A percentile compares a stretch with the other conserved stretches of the same genome.
phyloP scores from a whole-genome alignment of 1,140 invertebrate genomes.

The Limonius californicus region DNA sequence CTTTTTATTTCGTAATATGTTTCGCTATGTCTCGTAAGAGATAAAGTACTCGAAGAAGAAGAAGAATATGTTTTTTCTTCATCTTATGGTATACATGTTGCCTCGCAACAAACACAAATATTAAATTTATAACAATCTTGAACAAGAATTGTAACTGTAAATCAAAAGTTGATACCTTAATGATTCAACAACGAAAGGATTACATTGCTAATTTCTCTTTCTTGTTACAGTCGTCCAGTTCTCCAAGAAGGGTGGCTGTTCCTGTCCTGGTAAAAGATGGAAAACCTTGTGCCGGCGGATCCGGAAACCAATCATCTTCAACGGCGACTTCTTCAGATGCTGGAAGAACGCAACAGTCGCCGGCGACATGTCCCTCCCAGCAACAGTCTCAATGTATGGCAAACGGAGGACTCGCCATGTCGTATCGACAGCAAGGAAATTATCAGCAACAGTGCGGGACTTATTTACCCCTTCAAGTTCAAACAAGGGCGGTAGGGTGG shows the following conservation, averaged over 20 bases:
- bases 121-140: too few species aligned
- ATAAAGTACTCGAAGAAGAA: too few species aligned
- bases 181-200: too few species aligned
- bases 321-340: constrained; percentile 53
- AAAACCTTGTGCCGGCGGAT: constrained; percentile 77
- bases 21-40: too few species aligned
- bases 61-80: too few species aligned
- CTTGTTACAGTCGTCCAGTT: constrained; percentile 78
- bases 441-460: constrained; percentile 76
- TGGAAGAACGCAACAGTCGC: constrained; percentile 45
- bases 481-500: constrained; percentile 83
- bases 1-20: too few species aligned
- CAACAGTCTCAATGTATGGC: constrained; percentile 58
- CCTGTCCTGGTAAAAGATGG: constrained; percentile 95
- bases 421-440: constrained; percentile 59
- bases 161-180: too few species aligned
- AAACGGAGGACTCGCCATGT: constrained; percentile 60
- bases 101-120: too few species aligned
- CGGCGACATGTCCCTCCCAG: constrained; percentile 44
- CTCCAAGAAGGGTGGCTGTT: constrained; percentile 87
- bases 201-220: too few species aligned
- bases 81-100: too few species aligned
- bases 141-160: too few species aligned
- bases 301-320: constrained; percentile 45
- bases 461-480: constrained; percentile 80